Evolutionary conservation across 35 echinoderm and acorn worm species (phyloP).

Genomic region (Hemicentrotus pulcherrimus): DNA sequence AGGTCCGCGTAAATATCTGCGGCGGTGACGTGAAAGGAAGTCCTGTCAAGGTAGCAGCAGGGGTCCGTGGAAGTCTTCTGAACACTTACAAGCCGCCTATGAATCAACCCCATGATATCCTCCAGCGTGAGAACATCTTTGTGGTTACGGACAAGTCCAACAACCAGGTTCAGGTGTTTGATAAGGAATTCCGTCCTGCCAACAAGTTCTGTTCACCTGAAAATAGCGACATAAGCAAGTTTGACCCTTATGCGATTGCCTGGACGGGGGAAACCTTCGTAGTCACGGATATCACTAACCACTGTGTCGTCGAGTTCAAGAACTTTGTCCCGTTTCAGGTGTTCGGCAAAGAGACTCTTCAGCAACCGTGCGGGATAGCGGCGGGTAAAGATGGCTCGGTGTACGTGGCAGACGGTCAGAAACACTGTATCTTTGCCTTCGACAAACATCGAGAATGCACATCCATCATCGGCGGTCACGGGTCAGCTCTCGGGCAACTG

Average conservation of each 20-base stretch:
- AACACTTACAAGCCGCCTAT: conserved; percentile 28
- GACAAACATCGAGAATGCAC: conserved; percentile 47
- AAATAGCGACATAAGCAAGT: conserved; percentile 19
- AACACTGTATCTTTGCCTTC: conserved; percentile 58
- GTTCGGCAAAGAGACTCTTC: conserved; percentile 31
- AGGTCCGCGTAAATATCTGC: conserved; percentile 2
- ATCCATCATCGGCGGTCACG: conserved; percentile 41
- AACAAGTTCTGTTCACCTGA: conserved; percentile 44
- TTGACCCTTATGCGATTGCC: conserved; percentile 64
- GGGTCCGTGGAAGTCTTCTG: background rate
- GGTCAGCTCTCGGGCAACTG: conserved; percentile 44
- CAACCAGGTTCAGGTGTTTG: conserved; percentile 26
- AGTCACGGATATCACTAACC: conserved; percentile 56
- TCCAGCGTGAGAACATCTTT: background rate
- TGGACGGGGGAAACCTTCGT: conserved; percentile 59
- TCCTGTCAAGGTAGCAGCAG: background rate
- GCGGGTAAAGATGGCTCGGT: conserved; percentile 51
- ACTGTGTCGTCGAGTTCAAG: conserved; percentile 66
- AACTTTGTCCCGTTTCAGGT: conserved; percentile 39
- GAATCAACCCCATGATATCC: conserved; percentile 30
- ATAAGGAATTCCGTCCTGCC: conserved; percentile 11
- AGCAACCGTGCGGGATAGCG: conserved; percentile 62
- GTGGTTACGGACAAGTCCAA: conserved; percentile 32
- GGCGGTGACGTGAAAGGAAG: background rate
- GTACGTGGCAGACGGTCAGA: conserved; percentile 62